A percentile compares a stretch with the other conserved stretches of the same genome.
phyloP scores from a whole-genome alignment of 2,113 vertebrate genomes.

The Chinchilla lanigera region DNA sequence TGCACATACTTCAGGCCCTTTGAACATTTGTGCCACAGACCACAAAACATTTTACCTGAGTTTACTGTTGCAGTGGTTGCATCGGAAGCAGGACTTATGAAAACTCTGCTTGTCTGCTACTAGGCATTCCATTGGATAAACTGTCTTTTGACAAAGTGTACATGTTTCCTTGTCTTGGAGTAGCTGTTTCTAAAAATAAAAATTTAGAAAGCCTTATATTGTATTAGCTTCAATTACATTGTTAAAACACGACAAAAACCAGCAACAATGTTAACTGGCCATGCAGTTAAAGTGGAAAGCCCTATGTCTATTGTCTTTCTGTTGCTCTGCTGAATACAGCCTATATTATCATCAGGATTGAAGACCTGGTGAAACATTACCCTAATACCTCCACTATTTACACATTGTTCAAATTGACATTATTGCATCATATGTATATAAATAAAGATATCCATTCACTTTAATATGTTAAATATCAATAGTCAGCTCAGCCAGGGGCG shows the following conservation, averaged over 20 bases:
- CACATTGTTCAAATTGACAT: neutral
- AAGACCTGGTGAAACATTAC: neutral
- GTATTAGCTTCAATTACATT: slow-evolving; percentile 48
- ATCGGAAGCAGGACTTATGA: slow-evolving; percentile 99
- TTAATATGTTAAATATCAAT: neutral
- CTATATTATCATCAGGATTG: neutral
- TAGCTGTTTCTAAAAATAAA: slow-evolving; percentile 89
- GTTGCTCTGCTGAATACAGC: neutral
- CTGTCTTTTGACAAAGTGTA: slow-evolving; percentile 93
- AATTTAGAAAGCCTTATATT: slow-evolving; percentile 61
- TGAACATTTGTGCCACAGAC: neutral
- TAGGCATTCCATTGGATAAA: slow-evolving; percentile 97
- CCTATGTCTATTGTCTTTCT: neutral
- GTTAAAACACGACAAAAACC: slow-evolving; percentile 32
- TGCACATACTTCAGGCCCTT: neutral
- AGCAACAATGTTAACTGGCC: neutral
- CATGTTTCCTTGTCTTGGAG: slow-evolving; percentile 94
- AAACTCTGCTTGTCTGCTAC: slow-evolving; percentile 96
- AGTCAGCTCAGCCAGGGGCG: neutral
- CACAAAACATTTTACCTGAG: slow-evolving; percentile 90
- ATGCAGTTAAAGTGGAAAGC: neutral
- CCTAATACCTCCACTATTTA: neutral
- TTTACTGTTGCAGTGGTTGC: slow-evolving; percentile 94
- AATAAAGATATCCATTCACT: neutral
- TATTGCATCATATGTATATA: neutral